A percentile compares a stretch with the other conserved stretches of the same genome.
Evolutionary conservation across 1,140 invertebrate genomes (phyloP).

Genomic region (Platorchestia sp.): DNA sequence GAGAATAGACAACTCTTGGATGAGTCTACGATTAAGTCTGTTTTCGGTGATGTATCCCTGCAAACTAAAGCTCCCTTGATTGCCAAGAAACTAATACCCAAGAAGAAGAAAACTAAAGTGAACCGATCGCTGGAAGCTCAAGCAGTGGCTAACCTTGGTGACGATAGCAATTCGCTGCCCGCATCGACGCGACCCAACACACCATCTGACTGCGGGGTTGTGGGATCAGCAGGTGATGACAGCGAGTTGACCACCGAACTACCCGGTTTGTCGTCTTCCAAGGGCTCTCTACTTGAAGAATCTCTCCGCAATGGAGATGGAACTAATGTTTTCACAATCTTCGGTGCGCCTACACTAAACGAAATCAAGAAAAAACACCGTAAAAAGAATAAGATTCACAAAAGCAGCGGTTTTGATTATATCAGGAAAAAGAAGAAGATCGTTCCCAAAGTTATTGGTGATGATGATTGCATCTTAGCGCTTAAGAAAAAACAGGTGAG

Average conservation of each 20-base stretch:
- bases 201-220: constrained; percentile 62
- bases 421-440: constrained; percentile 87
- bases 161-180: constrained; percentile 55
- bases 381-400: constrained; percentile 75
- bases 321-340: constrained; percentile 22
- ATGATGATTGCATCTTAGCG: constrained; percentile 62
- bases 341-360: constrained; percentile 8
- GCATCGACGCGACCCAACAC: constrained; percentile 59
- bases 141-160: constrained; percentile 60
- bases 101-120: constrained; percentile 61
- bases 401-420: constrained; percentile 84
- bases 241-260: constrained; percentile 63
- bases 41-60: constrained; percentile 67
- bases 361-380: constrained; percentile 60
- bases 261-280: constrained; percentile 28
- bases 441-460: constrained; percentile 30
- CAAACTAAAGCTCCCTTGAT: constrained; percentile 57
- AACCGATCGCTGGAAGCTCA: constrained; percentile 67
- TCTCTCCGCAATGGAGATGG: constrained; percentile 16
- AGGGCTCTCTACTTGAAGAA: neutral
- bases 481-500: constrained; percentile 38
- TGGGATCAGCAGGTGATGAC: constrained; percentile 73
- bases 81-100: constrained; percentile 7
- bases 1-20: constrained; percentile 83
- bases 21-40: constrained; percentile 78